phyloP scores from a whole-genome alignment of 1,140 invertebrate species.

The Littorina saxatilis region DNA sequence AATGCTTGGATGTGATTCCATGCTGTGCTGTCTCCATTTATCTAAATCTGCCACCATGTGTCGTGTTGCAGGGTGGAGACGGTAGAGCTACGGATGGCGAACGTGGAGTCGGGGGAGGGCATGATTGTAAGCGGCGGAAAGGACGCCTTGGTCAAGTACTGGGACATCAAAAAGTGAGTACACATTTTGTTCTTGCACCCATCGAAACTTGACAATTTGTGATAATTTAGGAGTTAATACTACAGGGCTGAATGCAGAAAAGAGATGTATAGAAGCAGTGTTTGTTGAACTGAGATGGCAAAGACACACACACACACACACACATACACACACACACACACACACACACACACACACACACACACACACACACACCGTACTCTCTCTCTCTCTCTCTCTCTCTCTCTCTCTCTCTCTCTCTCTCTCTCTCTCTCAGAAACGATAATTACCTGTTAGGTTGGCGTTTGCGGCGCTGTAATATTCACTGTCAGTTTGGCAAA shows the following conservation, averaged over 20 bases:
- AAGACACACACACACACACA: background rate
- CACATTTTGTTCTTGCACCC: background rate
- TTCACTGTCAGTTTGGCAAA: too few species aligned
- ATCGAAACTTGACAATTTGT: background rate
- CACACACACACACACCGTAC: background rate
- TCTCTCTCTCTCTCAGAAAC: too few species aligned
- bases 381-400: too few species aligned
- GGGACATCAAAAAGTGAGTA: constrained; percentile 62
- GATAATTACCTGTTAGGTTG: too few species aligned
- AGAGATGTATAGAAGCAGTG: too few species aligned
- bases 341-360: background rate
- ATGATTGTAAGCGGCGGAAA: constrained; percentile 65
- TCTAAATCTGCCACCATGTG: background rate
- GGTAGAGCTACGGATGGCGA: constrained; percentile 57
- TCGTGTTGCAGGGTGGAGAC: constrained; percentile 61
- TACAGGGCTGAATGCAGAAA: too few species aligned
- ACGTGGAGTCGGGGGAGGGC: constrained; percentile 53
- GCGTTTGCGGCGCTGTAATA: too few species aligned
- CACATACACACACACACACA: constrained; percentile 8
- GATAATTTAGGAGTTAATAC: too few species aligned
- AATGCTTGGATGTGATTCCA: too few species aligned
- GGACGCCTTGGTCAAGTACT: constrained; percentile 69
- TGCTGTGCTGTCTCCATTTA: background rate
- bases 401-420: background rate
- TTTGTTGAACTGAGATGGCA: too few species aligned